Conservation (phyloP, 2,113 vertebrate genomes). For the Chlamydotis undulata region DNA sequence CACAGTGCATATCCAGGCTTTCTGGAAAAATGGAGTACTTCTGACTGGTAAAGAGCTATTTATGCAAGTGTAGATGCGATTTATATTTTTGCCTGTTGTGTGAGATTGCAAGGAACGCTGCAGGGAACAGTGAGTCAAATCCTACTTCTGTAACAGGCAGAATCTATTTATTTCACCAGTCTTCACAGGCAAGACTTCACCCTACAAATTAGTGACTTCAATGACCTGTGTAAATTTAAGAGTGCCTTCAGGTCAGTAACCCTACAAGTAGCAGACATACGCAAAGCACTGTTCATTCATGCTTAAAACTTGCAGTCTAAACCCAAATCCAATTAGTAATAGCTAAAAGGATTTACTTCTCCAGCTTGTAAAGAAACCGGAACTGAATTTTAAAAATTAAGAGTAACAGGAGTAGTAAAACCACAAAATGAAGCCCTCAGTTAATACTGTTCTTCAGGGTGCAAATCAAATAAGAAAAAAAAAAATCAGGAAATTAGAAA, state of each 20-base stretch:
- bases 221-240: conserved; percentile 51
- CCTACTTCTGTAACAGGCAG: not conserved
- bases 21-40: not conserved
- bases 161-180: conserved; percentile 9
- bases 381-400: conserved; percentile 12
- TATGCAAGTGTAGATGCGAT: not conserved
- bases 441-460: conserved; percentile 1
- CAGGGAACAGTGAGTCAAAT: not conserved
- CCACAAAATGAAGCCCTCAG: not conserved
- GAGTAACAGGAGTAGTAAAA: conserved; percentile 35
- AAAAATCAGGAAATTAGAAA: conserved; percentile 18
- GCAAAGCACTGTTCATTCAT: conserved; percentile 33
- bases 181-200: conserved; percentile 2
- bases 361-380: conserved; percentile 13
- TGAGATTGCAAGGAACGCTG: not conserved
- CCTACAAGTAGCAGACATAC: conserved; percentile 23
- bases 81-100: not conserved
- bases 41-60: not conserved
- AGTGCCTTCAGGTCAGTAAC: conserved; percentile 52
- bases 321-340: conserved; percentile 35
- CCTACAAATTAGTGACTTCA: conserved; percentile 48
- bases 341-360: conserved; percentile 51
- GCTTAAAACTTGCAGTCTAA: conserved; percentile 44
- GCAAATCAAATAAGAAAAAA: not conserved
- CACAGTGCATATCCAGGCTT: not conserved